Evolutionary conservation across 2,888 invertebrate genomes (phyloP).

Genomic region (Diaphora mendica): DNA sequence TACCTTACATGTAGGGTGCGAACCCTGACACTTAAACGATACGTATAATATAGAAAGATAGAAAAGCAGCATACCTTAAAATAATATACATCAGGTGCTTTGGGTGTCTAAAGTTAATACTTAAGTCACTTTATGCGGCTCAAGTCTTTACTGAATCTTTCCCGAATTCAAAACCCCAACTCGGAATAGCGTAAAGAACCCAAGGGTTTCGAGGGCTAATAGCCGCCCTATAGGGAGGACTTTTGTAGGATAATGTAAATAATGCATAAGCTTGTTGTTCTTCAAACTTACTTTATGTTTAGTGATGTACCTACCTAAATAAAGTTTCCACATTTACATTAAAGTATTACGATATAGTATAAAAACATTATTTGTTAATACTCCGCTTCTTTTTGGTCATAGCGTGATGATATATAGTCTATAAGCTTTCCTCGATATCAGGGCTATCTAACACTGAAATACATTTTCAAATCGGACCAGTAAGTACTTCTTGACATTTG

Average conservation of each 20-base stretch:
- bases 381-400: background rate
- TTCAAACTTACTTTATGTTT: no score
- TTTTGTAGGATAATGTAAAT: background rate
- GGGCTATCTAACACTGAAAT: no score
- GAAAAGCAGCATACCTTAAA: background rate
- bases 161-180: background rate
- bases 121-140: background rate
- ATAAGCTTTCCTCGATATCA: no score
- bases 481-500: no score
- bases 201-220: background rate
- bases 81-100: background rate
- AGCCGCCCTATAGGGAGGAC: background rate
- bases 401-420: no score
- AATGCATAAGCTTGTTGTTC: background rate
- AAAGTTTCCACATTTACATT: background rate
- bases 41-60: background rate
- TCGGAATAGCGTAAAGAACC: background rate
- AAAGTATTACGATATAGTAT: background rate
- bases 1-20: no score
- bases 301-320: background rate
- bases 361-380: background rate
- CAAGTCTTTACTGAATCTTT: background rate
- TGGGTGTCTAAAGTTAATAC: background rate
- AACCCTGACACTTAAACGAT: no score
- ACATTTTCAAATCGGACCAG: no score